Evolutionary conservation across 2,888 invertebrate genomes (phyloP), one percentile per base, ranked within the genome.

Genomic region (Thymelicus acteon): DNA sequence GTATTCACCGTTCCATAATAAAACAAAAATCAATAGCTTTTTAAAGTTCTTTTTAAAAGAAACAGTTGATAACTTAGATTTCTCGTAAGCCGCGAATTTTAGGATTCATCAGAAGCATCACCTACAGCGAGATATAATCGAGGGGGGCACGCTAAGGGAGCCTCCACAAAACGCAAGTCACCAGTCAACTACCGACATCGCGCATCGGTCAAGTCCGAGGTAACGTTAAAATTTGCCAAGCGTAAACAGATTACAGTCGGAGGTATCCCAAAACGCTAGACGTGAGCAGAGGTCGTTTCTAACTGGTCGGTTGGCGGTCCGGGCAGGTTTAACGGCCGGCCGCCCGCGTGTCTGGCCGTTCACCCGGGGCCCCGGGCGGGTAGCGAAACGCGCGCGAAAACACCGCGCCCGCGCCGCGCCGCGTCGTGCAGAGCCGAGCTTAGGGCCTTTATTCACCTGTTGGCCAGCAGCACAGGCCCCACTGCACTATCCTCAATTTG

Each of bases 271-370:
- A 58, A 61, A 61, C 61, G 67, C 54, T 44, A 67, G 60, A 67
- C 67, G 37, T 7, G 7, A 44, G 67, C 47, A 57, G 47, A 68
- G 68, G 62, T 68, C 68, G 57, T 44, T 40, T 54, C 52, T 61
- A 61, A 67, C 61, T 67, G 67, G 67, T 54, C 47, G 54, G 68
- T 31, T n/a, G 39, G 82, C 87, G 85, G 85, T 85, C 88, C 82
- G 82, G 85, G 87, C 89, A 92, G 89, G 93, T 92, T 92, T 92
- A 93, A 92, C 92, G 93, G 91, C 93, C 91, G 91, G 85, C 89
- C 89, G 88, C 84, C 89, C 86, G 88, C 83, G 89, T 87, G 93
- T 93, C 93, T 93, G 93, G 93, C 91, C 93, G 88, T 93, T 93
- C 91, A 93, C 92, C 93, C 93, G 92, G 81, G 91, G 91, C 90